Evolutionary conservation across 2,113 vertebrate species (phyloP).

Genomic region (Scophthalmus maximus): DNA sequence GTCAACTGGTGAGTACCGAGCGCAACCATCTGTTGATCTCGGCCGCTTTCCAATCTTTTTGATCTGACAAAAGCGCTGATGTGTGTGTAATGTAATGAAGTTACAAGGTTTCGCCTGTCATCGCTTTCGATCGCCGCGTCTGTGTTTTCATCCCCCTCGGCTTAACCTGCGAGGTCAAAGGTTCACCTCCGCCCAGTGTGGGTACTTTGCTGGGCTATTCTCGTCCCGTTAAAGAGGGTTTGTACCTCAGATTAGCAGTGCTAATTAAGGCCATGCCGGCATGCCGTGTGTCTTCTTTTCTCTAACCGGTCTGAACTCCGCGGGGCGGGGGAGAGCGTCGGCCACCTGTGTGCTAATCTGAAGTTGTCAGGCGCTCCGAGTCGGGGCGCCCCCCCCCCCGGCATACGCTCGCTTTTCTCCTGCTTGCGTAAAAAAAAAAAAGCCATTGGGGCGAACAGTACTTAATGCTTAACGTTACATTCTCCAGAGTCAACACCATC

Average conservation of each 20-base stretch:
- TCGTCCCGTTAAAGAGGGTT: conserved; percentile 74
- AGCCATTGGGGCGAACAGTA: not conserved
- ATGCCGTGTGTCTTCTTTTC: conserved; percentile 29
- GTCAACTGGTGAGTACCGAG: conserved; percentile 92
- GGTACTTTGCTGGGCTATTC: conserved; percentile 75
- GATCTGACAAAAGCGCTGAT: not conserved
- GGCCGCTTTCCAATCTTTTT: not conserved
- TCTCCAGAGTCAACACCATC: conserved; percentile 14
- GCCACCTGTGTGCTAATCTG: conserved; percentile 9
- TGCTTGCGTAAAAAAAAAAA: conserved; percentile 8
- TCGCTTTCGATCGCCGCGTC: not conserved
- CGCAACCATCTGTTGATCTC: conserved; percentile 58
- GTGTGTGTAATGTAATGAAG: conserved; percentile 26
- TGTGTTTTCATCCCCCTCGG: conserved; percentile 27
- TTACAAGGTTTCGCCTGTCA: not conserved
- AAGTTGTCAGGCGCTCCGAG: not conserved
- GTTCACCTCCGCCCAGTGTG: conserved; percentile 28
- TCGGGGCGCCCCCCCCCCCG: not conserved
- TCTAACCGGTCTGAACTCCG: conserved; percentile 18
- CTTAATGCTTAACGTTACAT: not conserved
- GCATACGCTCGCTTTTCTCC: not conserved
- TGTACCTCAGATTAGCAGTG: conserved; percentile 79
- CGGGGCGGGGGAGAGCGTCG: not conserved
- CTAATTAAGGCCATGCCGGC: conserved; percentile 72
- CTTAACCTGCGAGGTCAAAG: conserved; percentile 69